Conservation (phyloP, 2,113 vertebrate species). For the Psettodes erumei region DNA sequence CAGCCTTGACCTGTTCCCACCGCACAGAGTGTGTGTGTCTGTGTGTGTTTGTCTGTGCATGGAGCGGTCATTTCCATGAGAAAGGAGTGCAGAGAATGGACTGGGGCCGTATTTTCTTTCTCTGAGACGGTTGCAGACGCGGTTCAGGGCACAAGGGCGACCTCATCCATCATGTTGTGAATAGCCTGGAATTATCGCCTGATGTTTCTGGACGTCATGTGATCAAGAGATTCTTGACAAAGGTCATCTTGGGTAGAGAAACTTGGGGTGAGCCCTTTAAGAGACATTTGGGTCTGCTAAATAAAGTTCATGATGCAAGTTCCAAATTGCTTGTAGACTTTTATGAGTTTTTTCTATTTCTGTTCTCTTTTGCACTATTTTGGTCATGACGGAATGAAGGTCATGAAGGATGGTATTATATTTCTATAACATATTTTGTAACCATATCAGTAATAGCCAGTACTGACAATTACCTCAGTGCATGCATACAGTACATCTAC, state of each 20-base stretch:
- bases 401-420: conserved; percentile 10
- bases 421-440: background rate
- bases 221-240: conserved; percentile 65
- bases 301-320: conserved; percentile 32
- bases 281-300: conserved; percentile 22
- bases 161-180: conserved; percentile 72
- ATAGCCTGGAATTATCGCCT: conserved; percentile 59
- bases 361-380: conserved; percentile 11
- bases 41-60: conserved; percentile 48
- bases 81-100: conserved; percentile 76
- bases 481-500: too few relatives aligned
- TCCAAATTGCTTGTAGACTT: conserved; percentile 24
- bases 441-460: background rate
- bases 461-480: background rate
- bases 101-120: conserved; percentile 63
- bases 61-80: conserved; percentile 77
- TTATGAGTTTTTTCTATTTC: background rate
- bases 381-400: too few relatives aligned
- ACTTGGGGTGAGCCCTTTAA: conserved; percentile 29
- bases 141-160: conserved; percentile 51
- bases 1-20: conserved; percentile 79
- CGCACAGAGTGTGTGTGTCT: conserved; percentile 32
- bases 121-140: conserved; percentile 50
- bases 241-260: conserved; percentile 58
- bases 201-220: conserved; percentile 59